Evolutionary conservation across 2,888 invertebrate species (phyloP).

Genomic region (Apoda limacodes): DNA sequence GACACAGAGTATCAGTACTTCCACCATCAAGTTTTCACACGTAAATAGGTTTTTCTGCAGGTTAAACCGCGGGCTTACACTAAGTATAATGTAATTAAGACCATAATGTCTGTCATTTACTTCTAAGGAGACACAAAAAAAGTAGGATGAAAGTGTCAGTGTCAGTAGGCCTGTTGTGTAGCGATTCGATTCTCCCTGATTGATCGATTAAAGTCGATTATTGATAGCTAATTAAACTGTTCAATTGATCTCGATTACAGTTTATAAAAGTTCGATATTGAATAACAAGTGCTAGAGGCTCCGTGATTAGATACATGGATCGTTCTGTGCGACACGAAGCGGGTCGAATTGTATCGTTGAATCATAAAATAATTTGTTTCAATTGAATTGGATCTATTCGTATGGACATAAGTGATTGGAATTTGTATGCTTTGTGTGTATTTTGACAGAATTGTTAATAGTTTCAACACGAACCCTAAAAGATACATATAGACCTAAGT

Average conservation of each 20-base stretch:
- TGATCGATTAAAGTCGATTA: conserved; percentile 45
- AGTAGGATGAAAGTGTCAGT: too few species aligned
- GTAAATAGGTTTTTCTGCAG: too few species aligned
- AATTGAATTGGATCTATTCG: conserved; percentile 50
- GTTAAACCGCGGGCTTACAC: too few species aligned
- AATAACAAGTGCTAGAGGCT: conserved; percentile 34
- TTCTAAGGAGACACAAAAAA: too few species aligned
- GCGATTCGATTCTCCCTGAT: conserved; percentile 42
- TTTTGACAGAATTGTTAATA: too few species aligned
- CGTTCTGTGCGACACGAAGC: conserved; percentile 37
- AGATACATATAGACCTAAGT: too few species aligned
- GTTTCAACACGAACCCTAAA: too few species aligned
- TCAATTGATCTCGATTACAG: conserved; percentile 64
- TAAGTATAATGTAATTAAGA: too few species aligned
- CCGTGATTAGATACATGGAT: conserved; percentile 56
- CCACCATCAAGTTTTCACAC: too few species aligned
- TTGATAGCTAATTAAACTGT: conserved; percentile 59
- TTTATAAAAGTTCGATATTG: conserved; percentile 57
- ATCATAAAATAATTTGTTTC: conserved; percentile 58
- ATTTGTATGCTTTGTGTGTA: too few species aligned
- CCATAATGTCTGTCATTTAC: too few species aligned
- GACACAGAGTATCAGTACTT: too few species aligned
- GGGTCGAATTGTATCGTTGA: conserved; percentile 38
- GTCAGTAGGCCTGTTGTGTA: conserved; percentile 16
- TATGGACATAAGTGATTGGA: conserved; percentile 28